These are phyloP conservation scores for Spilosoma lubricipeda DNA, from an alignment of 2,888 invertebrate species.

Conservation along the genomic window DNA sequence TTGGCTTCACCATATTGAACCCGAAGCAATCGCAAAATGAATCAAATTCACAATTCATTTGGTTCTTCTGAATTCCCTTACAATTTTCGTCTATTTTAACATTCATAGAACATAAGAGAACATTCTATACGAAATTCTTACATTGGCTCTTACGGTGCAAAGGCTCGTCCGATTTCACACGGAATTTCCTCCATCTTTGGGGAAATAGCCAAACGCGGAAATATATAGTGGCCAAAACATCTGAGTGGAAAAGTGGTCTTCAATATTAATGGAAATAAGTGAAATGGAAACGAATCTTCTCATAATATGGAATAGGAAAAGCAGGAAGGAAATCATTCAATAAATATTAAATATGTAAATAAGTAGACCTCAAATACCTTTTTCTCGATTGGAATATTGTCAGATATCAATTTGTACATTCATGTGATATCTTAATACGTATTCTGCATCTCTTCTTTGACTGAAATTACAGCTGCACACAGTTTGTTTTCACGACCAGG, in stretches of 20 bases:
- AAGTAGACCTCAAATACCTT: no score
- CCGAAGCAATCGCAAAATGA: slow-evolving; percentile 2
- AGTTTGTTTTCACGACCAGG: no score
- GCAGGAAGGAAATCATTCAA: neutral
- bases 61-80: slow-evolving; percentile 9
- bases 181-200: slow-evolving; percentile 33
- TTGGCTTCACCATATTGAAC: neutral
- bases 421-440: no score
- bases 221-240: slow-evolving; percentile 48
- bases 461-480: neutral
- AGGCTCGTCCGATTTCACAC: slow-evolving; percentile 24
- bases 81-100: slow-evolving; percentile 35
- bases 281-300: slow-evolving; percentile 8
- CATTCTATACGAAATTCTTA: slow-evolving; percentile 34
- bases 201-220: slow-evolving; percentile 37
- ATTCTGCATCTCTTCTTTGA: neutral
- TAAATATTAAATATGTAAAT: no score
- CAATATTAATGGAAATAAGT: slow-evolving; percentile 37
- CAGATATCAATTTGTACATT: no score
- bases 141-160: slow-evolving; percentile 33
- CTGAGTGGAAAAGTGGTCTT: slow-evolving; percentile 54
- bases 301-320: neutral
- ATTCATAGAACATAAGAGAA: slow-evolving; percentile 41
- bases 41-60: slow-evolving; percentile 1
- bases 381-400: no score